Conservation (phyloP, 2,113 vertebrate species). For the Cynopterus brachyotis region DNA sequence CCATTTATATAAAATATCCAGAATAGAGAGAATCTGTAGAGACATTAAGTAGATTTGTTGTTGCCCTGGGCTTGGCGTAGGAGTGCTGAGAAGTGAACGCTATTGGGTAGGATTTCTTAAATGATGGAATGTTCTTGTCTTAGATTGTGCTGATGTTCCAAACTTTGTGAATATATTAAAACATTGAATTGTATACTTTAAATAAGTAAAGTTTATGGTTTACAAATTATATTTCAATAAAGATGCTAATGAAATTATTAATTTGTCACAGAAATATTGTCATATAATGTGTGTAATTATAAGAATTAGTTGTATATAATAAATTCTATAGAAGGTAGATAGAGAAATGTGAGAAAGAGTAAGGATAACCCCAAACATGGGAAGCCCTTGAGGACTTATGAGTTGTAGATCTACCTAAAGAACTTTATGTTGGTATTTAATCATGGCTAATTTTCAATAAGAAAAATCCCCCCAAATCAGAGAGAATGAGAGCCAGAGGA, state of each 20-base stretch:
- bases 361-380: background rate
- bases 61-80: background rate
- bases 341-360: background rate
- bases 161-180: background rate
- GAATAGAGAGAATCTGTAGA: background rate
- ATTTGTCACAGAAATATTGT: background rate
- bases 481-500: background rate
- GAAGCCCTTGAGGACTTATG: background rate
- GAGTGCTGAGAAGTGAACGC: background rate
- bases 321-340: background rate
- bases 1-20: background rate
- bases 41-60: background rate
- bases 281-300: background rate
- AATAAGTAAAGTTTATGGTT: background rate
- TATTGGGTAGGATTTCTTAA: background rate
- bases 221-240: background rate
- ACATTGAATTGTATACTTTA: background rate
- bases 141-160: background rate
- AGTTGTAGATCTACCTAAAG: background rate
- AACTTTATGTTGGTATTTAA: background rate
- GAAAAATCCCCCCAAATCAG: background rate
- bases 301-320: background rate
- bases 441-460: background rate
- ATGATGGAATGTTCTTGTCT: background rate
- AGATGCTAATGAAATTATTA: background rate